Evolutionary conservation across 92 coral and sea anemone genomes (phyloP).

Genomic region (Porites cylindrica): DNA sequence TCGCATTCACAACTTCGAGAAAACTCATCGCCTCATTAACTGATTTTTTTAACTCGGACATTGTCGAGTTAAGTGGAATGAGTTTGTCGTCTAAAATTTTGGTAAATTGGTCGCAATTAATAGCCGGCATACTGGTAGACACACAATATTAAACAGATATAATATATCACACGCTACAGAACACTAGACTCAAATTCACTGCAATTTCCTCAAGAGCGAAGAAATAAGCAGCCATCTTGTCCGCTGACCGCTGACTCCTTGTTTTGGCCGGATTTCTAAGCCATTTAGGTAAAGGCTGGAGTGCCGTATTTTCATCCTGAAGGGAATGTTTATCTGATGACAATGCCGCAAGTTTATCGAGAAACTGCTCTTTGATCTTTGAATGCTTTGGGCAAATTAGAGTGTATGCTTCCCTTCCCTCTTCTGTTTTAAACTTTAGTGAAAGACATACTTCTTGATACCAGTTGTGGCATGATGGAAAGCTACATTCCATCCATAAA

Average conservation of each 20-base stretch:
- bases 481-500: slow-evolving; percentile 34
- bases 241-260: not conserved
- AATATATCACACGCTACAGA: too few relatives aligned
- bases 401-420: slow-evolving; percentile 32
- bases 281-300: slow-evolving; percentile 21
- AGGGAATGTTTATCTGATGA: slow-evolving; percentile 36
- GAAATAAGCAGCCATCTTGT: too few relatives aligned
- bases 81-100: too few relatives aligned
- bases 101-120: too few relatives aligned
- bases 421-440: slow-evolving; percentile 24
- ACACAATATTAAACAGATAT: too few relatives aligned
- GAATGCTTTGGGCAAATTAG: slow-evolving; percentile 49
- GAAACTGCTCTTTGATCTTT: slow-evolving; percentile 35
- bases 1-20: too few relatives aligned
- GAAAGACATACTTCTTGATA: slow-evolving; percentile 31
- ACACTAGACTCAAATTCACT: too few relatives aligned
- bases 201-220: too few relatives aligned
- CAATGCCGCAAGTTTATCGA: slow-evolving; percentile 26
- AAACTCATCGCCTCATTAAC: too few relatives aligned
- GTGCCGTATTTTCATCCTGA: slow-evolving; percentile 15
- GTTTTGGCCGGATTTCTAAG: not conserved
- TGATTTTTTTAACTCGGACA: too few relatives aligned
- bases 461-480: slow-evolving; percentile 44
- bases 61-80: too few relatives aligned
- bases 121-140: too few relatives aligned